Percentiles rank a stretch among this genome's conserved stretches.
These are phyloP conservation scores for Caenorhabditis sp. DNA, from an alignment of 2,888 invertebrate species.

Conservation along the genomic window DNA sequence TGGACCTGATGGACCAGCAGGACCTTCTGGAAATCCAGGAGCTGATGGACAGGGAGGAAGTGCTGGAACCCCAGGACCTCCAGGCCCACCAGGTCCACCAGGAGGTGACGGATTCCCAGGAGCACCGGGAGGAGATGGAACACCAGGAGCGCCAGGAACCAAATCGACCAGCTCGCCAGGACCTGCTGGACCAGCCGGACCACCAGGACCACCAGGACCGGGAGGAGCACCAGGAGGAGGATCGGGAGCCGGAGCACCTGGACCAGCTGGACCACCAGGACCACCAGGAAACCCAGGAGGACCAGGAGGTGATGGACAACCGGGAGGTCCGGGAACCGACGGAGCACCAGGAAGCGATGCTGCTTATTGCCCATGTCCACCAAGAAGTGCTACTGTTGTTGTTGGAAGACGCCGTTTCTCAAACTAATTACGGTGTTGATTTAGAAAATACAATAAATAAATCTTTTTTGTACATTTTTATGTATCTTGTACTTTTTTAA, in stretches of 20 bases:
- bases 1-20: constrained; percentile 45
- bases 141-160: constrained; percentile 47
- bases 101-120: constrained; percentile 43
- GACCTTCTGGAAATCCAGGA: constrained; percentile 46
- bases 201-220: constrained; percentile 46
- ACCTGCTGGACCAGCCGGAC: constrained; percentile 49
- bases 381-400: constrained; percentile 26
- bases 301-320: constrained; percentile 45
- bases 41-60: constrained; percentile 30
- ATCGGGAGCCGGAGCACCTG: constrained; percentile 44
- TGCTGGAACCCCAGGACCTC: constrained; percentile 35
- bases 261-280: constrained; percentile 54
- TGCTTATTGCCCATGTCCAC: constrained; percentile 50
- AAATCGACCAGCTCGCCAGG: constrained; percentile 44
- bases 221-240: constrained; percentile 47
- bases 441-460: too few species aligned
- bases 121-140: constrained; percentile 35
- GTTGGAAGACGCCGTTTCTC: constrained; percentile 34
- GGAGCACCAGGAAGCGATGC: constrained; percentile 49
- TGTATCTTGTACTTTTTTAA: too few species aligned
- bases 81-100: constrained; percentile 41
- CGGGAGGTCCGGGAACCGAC: constrained; percentile 51
- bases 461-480: too few species aligned
- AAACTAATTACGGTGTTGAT: constrained; percentile 21
- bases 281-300: constrained; percentile 49